These are phyloP conservation scores for Dinoponera quadriceps DNA, from an alignment of 1,140 invertebrate species.

Conservation along the genomic window DNA sequence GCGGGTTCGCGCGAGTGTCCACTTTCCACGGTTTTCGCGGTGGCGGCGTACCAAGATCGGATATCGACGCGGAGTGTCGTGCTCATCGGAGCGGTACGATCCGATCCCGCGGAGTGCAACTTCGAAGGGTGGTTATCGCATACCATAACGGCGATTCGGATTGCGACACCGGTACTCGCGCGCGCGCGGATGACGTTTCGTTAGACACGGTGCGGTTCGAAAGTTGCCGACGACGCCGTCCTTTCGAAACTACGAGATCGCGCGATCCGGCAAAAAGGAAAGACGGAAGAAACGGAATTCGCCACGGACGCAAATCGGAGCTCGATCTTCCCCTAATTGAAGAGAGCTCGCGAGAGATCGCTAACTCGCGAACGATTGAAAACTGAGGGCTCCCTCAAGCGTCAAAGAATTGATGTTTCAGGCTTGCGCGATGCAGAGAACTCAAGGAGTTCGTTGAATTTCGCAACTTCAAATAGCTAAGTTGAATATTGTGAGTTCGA, in stretches of 20 bases:
- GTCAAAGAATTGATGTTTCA: too few relatives aligned
- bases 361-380: too few relatives aligned
- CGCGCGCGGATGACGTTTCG: constrained; percentile 15
- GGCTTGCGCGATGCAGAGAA: too few relatives aligned
- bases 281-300: background rate
- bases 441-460: too few relatives aligned
- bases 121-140: constrained; percentile 16
- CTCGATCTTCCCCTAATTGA: too few relatives aligned
- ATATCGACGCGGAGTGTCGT: constrained; percentile 21
- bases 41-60: constrained; percentile 15
- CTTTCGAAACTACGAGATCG: constrained; percentile 34
- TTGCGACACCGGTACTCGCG: constrained; percentile 8
- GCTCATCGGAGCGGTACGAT: constrained; percentile 12
- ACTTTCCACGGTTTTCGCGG: constrained; percentile 35
- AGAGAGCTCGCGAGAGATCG: too few relatives aligned
- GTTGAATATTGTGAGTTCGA: too few relatives aligned
- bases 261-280: background rate
- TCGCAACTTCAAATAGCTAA: too few relatives aligned
- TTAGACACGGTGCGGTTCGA: constrained; percentile 3
- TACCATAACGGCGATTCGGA: background rate
- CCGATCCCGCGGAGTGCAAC: constrained; percentile 14
- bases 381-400: too few relatives aligned
- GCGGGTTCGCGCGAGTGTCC: background rate
- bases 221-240: constrained; percentile 1
- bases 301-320: background rate